These are phyloP conservation scores for Anabas testudineus DNA, from an alignment of 2,797 vertebrate species.

Conservation along the genomic window DNA sequence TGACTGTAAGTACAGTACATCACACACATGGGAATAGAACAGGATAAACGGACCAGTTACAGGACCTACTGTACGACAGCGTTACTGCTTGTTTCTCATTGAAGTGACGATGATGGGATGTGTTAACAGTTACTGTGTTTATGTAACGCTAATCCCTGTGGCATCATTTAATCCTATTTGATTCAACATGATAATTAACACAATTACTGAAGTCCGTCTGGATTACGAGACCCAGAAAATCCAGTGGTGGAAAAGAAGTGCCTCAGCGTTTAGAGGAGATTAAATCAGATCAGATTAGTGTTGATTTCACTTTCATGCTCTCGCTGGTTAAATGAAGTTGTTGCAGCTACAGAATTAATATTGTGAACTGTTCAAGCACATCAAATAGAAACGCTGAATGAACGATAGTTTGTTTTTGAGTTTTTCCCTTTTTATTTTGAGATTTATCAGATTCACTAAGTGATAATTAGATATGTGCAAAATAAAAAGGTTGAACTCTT, in stretches of 20 bases:
- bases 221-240: slow-evolving; percentile 25
- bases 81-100: background rate
- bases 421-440: background rate
- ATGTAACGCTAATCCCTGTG: slow-evolving; percentile 43
- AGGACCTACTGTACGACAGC: background rate
- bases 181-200: slow-evolving; percentile 46
- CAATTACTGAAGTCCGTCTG: slow-evolving; percentile 48
- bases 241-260: background rate
- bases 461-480: background rate
- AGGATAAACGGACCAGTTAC: too few species aligned
- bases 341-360: background rate
- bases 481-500: background rate
- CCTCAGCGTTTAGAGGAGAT: slow-evolving; percentile 4
- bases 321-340: background rate
- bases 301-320: slow-evolving; percentile 10
- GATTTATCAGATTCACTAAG: background rate
- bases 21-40: too few species aligned
- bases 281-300: slow-evolving; percentile 29
- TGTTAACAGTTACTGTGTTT: slow-evolving; percentile 22
- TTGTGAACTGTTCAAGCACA: background rate
- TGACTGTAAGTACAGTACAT: too few species aligned
- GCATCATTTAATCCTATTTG: slow-evolving; percentile 58
- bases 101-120: slow-evolving; percentile 12
- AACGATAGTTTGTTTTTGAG: background rate
- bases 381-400: background rate